phyloP scores from a whole-genome alignment of 2,113 vertebrate species.

The Blennius ocellaris region DNA sequence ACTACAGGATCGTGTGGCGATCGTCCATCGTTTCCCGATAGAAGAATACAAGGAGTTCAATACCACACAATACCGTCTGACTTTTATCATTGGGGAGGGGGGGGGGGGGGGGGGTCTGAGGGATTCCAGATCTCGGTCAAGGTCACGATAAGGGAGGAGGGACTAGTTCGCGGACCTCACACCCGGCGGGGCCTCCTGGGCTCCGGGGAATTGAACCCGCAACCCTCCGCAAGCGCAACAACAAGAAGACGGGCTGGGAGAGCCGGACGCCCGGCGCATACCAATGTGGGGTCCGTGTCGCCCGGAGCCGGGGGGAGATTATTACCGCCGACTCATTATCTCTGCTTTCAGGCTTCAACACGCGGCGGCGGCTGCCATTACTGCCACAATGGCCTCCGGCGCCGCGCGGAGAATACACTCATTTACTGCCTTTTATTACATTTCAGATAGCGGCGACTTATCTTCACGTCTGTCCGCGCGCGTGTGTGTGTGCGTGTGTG shows the following conservation, averaged over 20 bases:
- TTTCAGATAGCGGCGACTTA: constrained; percentile 73
- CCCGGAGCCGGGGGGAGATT: constrained; percentile 33
- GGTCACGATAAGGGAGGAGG: constrained; percentile 1
- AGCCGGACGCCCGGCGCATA: constrained; percentile 39
- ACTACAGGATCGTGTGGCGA: too few species aligned
- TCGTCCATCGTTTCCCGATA: too few species aligned
- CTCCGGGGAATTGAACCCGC: constrained; percentile 58
- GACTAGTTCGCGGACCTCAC: constrained; percentile 12
- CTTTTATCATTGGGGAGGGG: not conserved
- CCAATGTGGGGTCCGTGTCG: constrained; percentile 43
- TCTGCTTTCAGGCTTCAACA: constrained; percentile 53
- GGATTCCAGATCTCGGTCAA: constrained; percentile 17
- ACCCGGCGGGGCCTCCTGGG: not conserved
- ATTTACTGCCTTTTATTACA: constrained; percentile 78
- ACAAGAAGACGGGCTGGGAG: constrained; percentile 30
- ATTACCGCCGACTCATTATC: constrained; percentile 70
- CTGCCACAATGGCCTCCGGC: constrained; percentile 63
- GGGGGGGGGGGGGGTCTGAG: not conserved
- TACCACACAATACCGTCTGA: not conserved
- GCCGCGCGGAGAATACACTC: constrained; percentile 59
- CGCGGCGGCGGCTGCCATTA: constrained; percentile 55
- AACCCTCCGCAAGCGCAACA: constrained; percentile 21
- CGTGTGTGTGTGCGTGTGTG: constrained; percentile 40
- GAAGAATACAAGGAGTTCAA: too few species aligned
- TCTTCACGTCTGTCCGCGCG: constrained; percentile 63